Base-by-base conservation (phyloP, 2,797 vertebrate species). In the Fistularia commersonii region DNA sequence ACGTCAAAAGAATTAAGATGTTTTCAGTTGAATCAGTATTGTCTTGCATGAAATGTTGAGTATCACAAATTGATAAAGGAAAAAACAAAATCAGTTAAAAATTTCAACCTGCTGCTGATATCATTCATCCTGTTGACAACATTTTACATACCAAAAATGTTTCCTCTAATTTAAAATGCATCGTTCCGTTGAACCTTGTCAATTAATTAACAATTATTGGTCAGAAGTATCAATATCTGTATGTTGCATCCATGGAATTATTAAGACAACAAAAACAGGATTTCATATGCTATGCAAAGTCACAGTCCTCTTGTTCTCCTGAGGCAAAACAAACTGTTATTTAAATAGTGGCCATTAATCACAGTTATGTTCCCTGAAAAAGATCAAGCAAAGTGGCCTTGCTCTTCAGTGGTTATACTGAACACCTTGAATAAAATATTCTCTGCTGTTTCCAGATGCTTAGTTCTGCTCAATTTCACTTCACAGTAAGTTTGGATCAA, bases 271-370 rank as follows among this genome's bases (percentile, higher is more conserved):
- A 23, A 23, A 23, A 23, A 4, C 4, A n/a, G n/a, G n/a, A n/a
- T n/a, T n/a, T n/a, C n/a, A n/a, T n/a, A n/a, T n/a, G n/a, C n/a
- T n/a, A n/a, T n/a, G n/a, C n/a, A n/a, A n/a, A 66, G 61, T 76
- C 66, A 55, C 72, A 69, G 34, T 6, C 11, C 8, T 13, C 13
- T 47, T 72, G 74, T 81, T 69, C 61, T 74, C 56, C 58, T 45
- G 42, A 51, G 75, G 69, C 56, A 72, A 77, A 85, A 80, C 75
- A 79, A 83, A 77, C 80, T 51, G 65, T 54, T 73, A 72, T 64
- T 80, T 83, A 81, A 86, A 85, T 73, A 77, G 74, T 59, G 61
- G 67, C 67, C 77, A 83, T 89, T 82, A 85, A 85, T 89, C 87
- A 82, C 73, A 72, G 79, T 80, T 84, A 74, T 36, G 48, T 74